These are phyloP conservation scores for Geotrypetes seraphini DNA, from an alignment of 2,797 vertebrate species.

Conservation along the genomic window DNA sequence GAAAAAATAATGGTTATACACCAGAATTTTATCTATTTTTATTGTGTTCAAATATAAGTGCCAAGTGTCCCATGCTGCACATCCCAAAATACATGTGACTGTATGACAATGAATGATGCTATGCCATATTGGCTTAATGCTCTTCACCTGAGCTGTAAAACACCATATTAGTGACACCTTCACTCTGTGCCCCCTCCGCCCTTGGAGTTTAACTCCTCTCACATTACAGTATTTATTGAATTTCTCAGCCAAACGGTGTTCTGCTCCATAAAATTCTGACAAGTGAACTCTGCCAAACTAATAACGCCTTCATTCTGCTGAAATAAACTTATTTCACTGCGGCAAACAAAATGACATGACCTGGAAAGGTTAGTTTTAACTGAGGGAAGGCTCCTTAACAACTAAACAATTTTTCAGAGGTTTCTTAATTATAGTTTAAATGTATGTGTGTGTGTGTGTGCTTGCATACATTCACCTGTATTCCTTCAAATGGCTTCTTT, in stretches of 20 bases:
- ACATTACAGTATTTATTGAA: constrained; percentile 89
- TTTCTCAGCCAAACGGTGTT: constrained; percentile 78
- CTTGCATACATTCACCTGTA: neutral
- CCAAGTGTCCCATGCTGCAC: no score
- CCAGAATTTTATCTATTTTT: no score
- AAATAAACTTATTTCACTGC: constrained; percentile 94
- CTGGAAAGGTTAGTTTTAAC: constrained; percentile 93
- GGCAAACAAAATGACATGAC: constrained; percentile 89
- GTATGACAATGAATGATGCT: constrained; percentile 33
- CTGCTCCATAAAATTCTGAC: constrained; percentile 87
- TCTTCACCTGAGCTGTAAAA: constrained; percentile 40
- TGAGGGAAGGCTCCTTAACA: constrained; percentile 71
- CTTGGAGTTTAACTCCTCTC: constrained; percentile 74
- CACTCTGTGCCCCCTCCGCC: constrained; percentile 54
- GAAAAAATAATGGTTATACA: no score
- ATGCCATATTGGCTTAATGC: constrained; percentile 21
- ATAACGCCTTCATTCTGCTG: constrained; percentile 83
- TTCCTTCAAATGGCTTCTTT: neutral
- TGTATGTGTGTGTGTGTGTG: constrained; percentile 8
- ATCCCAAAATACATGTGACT: neutral
- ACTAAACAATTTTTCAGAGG: constrained; percentile 50
- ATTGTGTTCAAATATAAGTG: constrained; percentile 2
- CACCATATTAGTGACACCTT: constrained; percentile 46
- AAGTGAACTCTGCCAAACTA: constrained; percentile 82
- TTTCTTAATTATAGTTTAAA: constrained; percentile 28